Evolutionary conservation across 2,113 vertebrate genomes (phyloP), one percentile per base, ranked within the genome.

Genomic region (Protomyctophum bolini): DNA sequence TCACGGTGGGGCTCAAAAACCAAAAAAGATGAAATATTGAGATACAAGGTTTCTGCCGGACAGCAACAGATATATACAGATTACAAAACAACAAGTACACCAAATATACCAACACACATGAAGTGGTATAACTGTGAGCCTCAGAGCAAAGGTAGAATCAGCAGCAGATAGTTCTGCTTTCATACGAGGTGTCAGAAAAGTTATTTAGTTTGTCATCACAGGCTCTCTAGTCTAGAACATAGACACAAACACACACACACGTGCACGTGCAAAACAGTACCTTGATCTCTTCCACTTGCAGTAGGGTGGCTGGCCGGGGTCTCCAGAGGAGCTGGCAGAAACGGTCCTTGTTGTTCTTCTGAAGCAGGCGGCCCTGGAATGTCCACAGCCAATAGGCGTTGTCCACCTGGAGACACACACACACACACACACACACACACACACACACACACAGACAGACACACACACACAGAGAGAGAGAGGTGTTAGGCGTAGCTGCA

Each of bases 351-450:
- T 94, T 98, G 86, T 97, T 99, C 70, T 99, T 99, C 90, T 99
- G 98, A 51, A 99, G 95, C 0, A 99, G 95, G 49, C 97, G 96
- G 1, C 97, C 98, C 87, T 99, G 98, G 89, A 99, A 99, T 0
- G 98, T 99, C 98, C 98, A 99, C 77, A 99, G 90, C 98, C 98
- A 99, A 86, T 96, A 99, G 0, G 97, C 97, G 2, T 99, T 99
- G 92, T 99, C 98, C 91, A 99, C 97, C 98, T 99, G 59, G 2
- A 83, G 11, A 46, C 9, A 66, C 0, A 66, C n/a, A n/a, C n/a
- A n/a, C n/a, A n/a, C n/a, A n/a, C n/a, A n/a, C n/a, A n/a, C n/a
- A n/a, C n/a, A 21, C 21, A 2, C 1, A 21, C 21, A 21, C 21
- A 2, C 1, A 21, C 21, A 21, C 21, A 21, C 21, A 21, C 21